Evolutionary conservation across 2,888 invertebrate species (phyloP).

Genomic region (Pachymerium ferrugineum): DNA sequence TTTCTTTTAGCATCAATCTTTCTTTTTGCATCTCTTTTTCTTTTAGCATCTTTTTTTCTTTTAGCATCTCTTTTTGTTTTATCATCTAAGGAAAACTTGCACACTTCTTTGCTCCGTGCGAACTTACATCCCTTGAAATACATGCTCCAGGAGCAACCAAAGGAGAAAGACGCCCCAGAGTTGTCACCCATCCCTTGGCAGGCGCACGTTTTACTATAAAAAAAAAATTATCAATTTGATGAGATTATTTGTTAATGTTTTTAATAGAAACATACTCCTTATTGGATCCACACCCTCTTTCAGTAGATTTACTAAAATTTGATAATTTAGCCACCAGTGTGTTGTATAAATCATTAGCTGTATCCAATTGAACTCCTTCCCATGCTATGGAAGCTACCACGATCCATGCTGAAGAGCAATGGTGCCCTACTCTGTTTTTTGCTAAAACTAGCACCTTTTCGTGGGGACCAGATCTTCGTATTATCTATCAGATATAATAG

Average conservation of each 20-base stretch:
- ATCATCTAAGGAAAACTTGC: too few species aligned
- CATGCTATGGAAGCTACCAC: constrained; percentile 87
- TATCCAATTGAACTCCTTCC: constrained; percentile 80
- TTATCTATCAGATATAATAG: constrained; percentile 59
- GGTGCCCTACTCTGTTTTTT: constrained; percentile 74
- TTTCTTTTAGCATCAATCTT: too few species aligned
- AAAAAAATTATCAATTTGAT: too few species aligned
- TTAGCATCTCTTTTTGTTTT: too few species aligned
- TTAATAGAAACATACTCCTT: constrained; percentile 45
- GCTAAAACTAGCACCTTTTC: constrained; percentile 90
- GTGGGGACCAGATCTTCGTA: constrained; percentile 73
- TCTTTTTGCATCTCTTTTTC: too few species aligned
- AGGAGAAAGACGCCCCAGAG: constrained; percentile 90
- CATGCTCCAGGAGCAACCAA: constrained; percentile 98
- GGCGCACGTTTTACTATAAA: constrained; percentile 75
- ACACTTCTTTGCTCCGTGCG: constrained; percentile 82
- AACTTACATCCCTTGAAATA: constrained; percentile 98
- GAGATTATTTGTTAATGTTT: background rate
- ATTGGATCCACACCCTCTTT: constrained; percentile 50
- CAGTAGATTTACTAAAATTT: constrained; percentile 49
- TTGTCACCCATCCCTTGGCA: constrained; percentile 90
- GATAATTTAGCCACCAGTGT: constrained; percentile 79
- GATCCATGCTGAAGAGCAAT: constrained; percentile 81
- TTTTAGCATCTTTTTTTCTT: too few species aligned
- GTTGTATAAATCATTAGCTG: constrained; percentile 80